Evolutionary conservation across 2,797 vertebrate species (phyloP).

Genomic region (Pteronotus mesoamericanus): DNA sequence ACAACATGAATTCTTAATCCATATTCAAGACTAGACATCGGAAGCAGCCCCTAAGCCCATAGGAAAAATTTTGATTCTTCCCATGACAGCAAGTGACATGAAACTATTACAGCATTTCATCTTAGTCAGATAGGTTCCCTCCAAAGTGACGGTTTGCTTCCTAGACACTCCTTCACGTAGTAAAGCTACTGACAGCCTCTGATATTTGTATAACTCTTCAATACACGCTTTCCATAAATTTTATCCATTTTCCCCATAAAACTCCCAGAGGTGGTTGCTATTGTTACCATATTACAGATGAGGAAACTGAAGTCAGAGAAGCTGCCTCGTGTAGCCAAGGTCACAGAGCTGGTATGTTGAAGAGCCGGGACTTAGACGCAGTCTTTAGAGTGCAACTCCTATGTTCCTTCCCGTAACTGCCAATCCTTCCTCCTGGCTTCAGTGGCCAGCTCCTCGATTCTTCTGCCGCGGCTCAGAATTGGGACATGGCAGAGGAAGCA

Average conservation of each 20-base stretch:
- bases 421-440: background rate
- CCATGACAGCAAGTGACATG: background rate
- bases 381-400: background rate
- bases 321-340: background rate
- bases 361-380: background rate
- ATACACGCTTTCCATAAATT: accelerated
- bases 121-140: background rate
- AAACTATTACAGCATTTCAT: background rate
- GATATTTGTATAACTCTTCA: background rate
- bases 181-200: background rate
- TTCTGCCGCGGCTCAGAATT: background rate
- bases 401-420: background rate
- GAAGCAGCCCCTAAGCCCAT: accelerated
- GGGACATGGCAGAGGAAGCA: background rate
- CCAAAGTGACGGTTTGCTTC: background rate
- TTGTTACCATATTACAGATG: background rate
- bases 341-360: background rate
- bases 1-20: background rate
- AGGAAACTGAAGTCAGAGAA: background rate
- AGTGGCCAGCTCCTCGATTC: background rate
- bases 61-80: background rate
- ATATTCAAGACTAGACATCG: background rate
- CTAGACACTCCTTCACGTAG: background rate
- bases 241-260: background rate
- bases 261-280: background rate